Conservation (phyloP, 2,888 invertebrate species). For the Heteromyza rotundicornis region DNA sequence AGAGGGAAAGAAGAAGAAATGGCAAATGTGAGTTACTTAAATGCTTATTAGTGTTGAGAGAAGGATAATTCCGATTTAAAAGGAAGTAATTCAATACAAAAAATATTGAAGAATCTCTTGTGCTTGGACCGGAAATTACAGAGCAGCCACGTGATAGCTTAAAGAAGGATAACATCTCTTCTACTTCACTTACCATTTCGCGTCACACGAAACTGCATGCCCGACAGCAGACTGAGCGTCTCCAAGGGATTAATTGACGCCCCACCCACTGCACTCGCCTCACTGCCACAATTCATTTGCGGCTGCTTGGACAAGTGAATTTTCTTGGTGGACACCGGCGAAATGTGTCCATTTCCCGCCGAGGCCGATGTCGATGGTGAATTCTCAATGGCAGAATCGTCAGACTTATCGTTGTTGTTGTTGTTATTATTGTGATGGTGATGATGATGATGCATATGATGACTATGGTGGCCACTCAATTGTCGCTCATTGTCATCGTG, state of each 20-base stretch:
- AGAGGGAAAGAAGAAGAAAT: constrained; percentile 20
- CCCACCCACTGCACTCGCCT: constrained; percentile 15
- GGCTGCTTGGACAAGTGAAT: constrained; percentile 37
- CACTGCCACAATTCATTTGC: constrained; percentile 28
- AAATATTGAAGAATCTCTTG: neutral
- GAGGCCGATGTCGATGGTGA: constrained; percentile 50
- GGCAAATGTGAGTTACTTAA: neutral
- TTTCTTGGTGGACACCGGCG: constrained; percentile 54
- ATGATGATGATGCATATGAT: constrained; percentile 33
- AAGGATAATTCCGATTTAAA: neutral
- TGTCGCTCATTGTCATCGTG: constrained; percentile 41
- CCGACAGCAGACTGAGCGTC: constrained; percentile 48
- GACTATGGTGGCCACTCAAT: constrained; percentile 44
- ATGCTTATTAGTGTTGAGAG: too few relatives aligned
- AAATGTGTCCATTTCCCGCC: constrained; percentile 39
- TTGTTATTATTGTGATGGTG: constrained; percentile 14
- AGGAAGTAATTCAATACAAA: too few relatives aligned
- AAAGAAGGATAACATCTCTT: too few relatives aligned
- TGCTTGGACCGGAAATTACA: neutral
- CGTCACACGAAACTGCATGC: constrained; percentile 78
- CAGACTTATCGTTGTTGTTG: constrained; percentile 46
- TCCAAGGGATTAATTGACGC: constrained; percentile 33
- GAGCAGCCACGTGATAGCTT: too few relatives aligned
- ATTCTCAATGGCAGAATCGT: constrained; percentile 56
- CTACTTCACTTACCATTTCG: constrained; percentile 84